Base-by-base conservation (phyloP, 1,140 invertebrate genomes). In the Drosophila punjabiensis region DNA sequence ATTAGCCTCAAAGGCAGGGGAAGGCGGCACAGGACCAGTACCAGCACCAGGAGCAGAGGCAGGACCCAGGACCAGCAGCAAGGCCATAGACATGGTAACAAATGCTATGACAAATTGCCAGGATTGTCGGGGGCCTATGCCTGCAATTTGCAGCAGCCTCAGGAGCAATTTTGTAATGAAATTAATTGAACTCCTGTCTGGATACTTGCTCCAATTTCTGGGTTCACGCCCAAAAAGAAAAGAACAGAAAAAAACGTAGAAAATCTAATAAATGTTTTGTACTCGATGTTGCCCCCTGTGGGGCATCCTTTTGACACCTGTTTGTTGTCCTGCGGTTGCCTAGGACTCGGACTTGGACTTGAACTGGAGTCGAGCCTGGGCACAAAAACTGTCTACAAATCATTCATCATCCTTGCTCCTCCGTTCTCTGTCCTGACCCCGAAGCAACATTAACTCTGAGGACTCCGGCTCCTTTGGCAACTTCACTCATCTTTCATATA, bases 41-140 rank as follows among this genome's bases (percentile, higher is more conserved):
- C 4, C 8, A 28, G 47, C 6, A 28, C 14, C 24, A 43, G 43
- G 16, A 30, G 11, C 37, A 18, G 32, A 62, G 37, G 35, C 37
- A 39, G 14, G n/a, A 9, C 6, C 20, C 55, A 47, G 50, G 24
- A 56, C 14, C 18, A 59, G 37, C n/a, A 48, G 24, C 11, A n/a
- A 66, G 35, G 37, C 63, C 50, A 39, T 47, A 33, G 47, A 67
- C 37, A 59, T 50, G 33, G 52, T 32, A 60, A 48, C 33, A 66
- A 43, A 47, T 79, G 45, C 58, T 79, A 88, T 91, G 87, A 91
- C 89, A 86, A 91, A 91, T 91, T 91, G 87, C 74, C 71, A 75
- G 73, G 55, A 58, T 56, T 56, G 28, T 16, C 41, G 24, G 30
- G 30, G 43, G 39, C 64, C 64, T 24, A 5, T 47, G 71, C 58